Evolutionary conservation across 2,797 vertebrate species (phyloP).

Genomic region (Catharus ustulatus): DNA sequence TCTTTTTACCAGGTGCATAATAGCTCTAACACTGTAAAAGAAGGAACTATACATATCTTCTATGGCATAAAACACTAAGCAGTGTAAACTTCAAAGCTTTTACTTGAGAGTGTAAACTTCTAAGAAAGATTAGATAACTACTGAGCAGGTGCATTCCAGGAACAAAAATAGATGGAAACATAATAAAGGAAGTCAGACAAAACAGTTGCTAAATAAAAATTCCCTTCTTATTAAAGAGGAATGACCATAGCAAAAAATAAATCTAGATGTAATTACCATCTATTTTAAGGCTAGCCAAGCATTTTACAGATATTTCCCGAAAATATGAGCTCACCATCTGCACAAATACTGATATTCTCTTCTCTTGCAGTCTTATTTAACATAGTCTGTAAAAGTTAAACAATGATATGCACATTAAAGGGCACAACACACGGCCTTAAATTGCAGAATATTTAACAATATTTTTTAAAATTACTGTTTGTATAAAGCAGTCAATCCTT

Average conservation of each 20-base stretch:
- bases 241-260: not conserved
- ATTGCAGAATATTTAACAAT: not conserved
- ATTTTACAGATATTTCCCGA: not conserved
- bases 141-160: constrained; percentile 76
- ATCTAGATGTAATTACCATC: not conserved
- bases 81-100: constrained; percentile 70
- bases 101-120: constrained; percentile 63
- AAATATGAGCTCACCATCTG: not conserved
- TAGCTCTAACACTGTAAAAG: constrained; percentile 49
- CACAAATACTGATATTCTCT: not conserved
- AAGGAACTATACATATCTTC: constrained; percentile 55
- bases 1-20: constrained; percentile 67
- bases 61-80: constrained; percentile 63
- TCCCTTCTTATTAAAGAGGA: not conserved
- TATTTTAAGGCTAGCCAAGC: not conserved
- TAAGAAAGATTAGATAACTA: constrained; percentile 73
- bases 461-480: not conserved
- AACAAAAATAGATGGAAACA: constrained; percentile 50
- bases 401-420: not conserved
- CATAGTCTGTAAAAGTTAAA: not conserved
- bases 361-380: not conserved
- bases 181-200: constrained; percentile 61
- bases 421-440: rapidly evolving
- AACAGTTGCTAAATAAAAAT: constrained; percentile 55
- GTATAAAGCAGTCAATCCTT: not conserved